These are phyloP conservation scores for Porites lutea DNA, from an alignment of 64 coral and sea anemone genomes.

Conservation along the genomic window DNA sequence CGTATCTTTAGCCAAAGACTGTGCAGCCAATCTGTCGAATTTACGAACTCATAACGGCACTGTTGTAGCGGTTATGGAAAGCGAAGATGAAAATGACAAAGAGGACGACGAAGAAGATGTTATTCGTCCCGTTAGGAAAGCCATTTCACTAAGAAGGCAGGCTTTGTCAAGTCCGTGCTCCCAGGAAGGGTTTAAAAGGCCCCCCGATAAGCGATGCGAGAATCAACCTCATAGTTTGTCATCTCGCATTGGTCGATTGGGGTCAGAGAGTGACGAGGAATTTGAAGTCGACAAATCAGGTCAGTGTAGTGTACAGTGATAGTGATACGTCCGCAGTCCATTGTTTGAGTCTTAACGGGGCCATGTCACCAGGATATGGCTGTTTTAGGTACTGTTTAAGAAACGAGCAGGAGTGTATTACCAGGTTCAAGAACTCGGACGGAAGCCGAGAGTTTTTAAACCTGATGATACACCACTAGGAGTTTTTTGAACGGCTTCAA, in stretches of 20 bases:
- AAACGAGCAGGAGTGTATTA: too few relatives aligned
- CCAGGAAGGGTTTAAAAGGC: constrained; percentile 13
- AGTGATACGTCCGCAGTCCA: too few relatives aligned
- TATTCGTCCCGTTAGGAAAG: constrained; percentile 13
- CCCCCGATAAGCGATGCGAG: neutral
- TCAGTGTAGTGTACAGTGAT: neutral
- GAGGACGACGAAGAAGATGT: constrained; percentile 11
- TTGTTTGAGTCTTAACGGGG: too few relatives aligned
- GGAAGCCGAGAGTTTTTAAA: too few relatives aligned
- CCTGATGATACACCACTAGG: too few relatives aligned
- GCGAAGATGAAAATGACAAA: constrained; percentile 71
- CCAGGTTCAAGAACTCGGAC: too few relatives aligned
- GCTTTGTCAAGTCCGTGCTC: constrained; percentile 63
- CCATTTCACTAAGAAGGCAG: constrained; percentile 38
- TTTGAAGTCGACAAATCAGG: constrained; percentile 58
- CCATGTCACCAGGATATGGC: too few relatives aligned
- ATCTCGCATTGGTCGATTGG: constrained; percentile 5
- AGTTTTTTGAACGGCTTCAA: too few relatives aligned
- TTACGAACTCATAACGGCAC: constrained; percentile 50
- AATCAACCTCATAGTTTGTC: neutral
- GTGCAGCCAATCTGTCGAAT: neutral
- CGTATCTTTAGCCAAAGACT: neutral
- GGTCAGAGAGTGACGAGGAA: constrained; percentile 69
- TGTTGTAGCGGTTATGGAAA: constrained; percentile 84
- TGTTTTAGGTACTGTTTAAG: too few relatives aligned